Conservation (phyloP, 2,797 vertebrate species). For the Microtus agrestis region DNA sequence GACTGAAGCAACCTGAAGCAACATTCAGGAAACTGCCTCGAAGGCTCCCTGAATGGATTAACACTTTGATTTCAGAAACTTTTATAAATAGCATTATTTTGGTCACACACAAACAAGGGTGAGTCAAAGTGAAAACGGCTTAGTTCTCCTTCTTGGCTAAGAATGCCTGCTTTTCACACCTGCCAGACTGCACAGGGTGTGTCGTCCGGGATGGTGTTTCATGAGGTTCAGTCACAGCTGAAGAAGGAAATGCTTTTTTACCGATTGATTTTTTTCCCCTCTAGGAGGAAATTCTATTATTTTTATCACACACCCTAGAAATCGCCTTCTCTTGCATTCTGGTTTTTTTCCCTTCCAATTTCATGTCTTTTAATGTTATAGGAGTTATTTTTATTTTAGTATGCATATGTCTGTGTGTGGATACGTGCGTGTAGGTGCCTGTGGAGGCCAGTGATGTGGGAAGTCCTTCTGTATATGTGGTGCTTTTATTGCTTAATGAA, state of each 20-base stretch:
- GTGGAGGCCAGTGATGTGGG: not conserved
- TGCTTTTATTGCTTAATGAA: too few species aligned
- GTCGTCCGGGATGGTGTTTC: not conserved
- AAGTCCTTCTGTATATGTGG: too few species aligned
- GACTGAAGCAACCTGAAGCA: not conserved
- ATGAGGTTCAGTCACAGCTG: slow-evolving; percentile 44
- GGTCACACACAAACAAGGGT: slow-evolving; percentile 31
- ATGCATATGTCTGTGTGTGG: not conserved
- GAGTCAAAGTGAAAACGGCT: slow-evolving; percentile 74
- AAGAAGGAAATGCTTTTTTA: slow-evolving; percentile 46
- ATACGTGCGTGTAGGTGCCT: not conserved
- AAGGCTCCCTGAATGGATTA: slow-evolving; percentile 15
- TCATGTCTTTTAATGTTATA: not conserved
- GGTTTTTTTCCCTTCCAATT: not conserved
- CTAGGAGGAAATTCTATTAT: not conserved
- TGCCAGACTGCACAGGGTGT: not conserved
- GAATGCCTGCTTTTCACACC: slow-evolving; percentile 22
- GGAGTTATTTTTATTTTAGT: not conserved
- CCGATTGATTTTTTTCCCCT: not conserved
- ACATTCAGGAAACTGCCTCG: slow-evolving; percentile 23
- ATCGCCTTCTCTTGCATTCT: not conserved
- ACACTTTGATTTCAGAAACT: slow-evolving; percentile 23
- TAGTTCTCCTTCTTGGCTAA: slow-evolving; percentile 57
- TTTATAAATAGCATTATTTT: slow-evolving; percentile 58
- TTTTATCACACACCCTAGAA: not conserved